Base-by-base conservation (phyloP, 2,888 invertebrate species). In the Lepetodrilus schrolli region DNA sequence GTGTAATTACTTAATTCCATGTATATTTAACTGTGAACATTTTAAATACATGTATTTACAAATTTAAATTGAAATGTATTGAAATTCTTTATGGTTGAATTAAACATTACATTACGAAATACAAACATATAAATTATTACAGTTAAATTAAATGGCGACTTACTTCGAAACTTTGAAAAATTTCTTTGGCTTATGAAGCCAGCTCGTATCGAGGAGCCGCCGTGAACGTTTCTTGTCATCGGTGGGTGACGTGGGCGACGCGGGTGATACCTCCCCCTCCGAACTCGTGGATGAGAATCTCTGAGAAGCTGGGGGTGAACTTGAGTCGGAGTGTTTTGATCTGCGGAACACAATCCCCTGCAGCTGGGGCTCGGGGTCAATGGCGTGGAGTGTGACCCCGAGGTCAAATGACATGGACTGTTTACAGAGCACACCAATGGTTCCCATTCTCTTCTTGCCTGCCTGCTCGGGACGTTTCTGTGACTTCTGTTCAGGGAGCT, bases 101-200 rank as follows among this genome's bases (percentile, higher is more conserved):
- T n/a, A n/a, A n/a, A n/a, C n/a, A n/a, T n/a, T n/a, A n/a, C n/a
- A n/a, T n/a, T n/a, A n/a, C n/a, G n/a, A n/a, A n/a, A n/a, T n/a
- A n/a, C n/a, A n/a, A n/a, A n/a, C n/a, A n/a, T n/a, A n/a, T n/a
- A n/a, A n/a, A n/a, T n/a, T n/a, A n/a, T n/a, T n/a, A n/a, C n/a
- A n/a, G n/a, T n/a, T n/a, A n/a, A n/a, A n/a, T n/a, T n/a, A n/a
- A n/a, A n/a, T n/a, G n/a, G n/a, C n/a, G n/a, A 87, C 89, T 88
- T 80, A 89, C 88, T 89, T 89, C 83, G 88, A 88, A 83, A 87
- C 87, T 86, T 88, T 88, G 81, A 89, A 89, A 77, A 89, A 86
- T 77, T 83, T 85, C 79, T 82, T 87, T 17, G 88, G 86, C 75
- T 86, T 88, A 73, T 87, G 87, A 68, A 89, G 83, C 84, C 88